Base-by-base conservation (phyloP, 2,113 vertebrate genomes). In the Pollimyrus isidori region DNA sequence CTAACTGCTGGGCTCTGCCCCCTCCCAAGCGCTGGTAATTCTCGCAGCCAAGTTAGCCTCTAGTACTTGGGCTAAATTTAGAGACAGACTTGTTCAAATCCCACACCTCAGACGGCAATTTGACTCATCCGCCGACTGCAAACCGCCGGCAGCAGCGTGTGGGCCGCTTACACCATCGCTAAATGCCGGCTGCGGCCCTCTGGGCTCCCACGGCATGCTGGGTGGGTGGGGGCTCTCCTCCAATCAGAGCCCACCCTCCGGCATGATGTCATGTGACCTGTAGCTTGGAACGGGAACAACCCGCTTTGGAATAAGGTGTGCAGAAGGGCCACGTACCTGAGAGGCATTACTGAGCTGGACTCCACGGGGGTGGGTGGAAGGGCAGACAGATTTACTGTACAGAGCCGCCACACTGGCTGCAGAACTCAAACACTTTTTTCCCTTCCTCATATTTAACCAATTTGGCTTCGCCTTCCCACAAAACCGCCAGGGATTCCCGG, bases 21-120 rank as follows among this genome's bases (percentile, higher is more conserved):
- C 35, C 15, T 26, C 58, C 62, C n/a, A 80, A 80, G 35, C 7
- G 73, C 73, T 80, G 73, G 13, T 35, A 80, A 80, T 42, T 80
- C 73, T 80, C 73, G 42, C 15, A 7, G 73, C 73, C 73, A 80
- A 80, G 73, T 42, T 80, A 80, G 35, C 73, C 30, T 80, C 17
- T 35, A 80, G 73, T 80, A 80, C 73, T 80, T 80, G 35, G 73
- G 73, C 30, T 80, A 80, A 80, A 80, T 80, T 80, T 80, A 80
- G 73, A 80, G 73, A 19, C 35, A 80, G 73, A 80, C 73, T 80
- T 6, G 73, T 42, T 80, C 39, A 80, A 80, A 80, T 17, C 73
- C 73, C 73, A 80, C 35, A 42, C 35, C 73, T 80, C 73, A 80
- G 73, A 80, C 73, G 73, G 73, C 35, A 42, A 13, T 80, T 80